Base-by-base conservation (phyloP, 2,113 vertebrate genomes). In the Motacilla alba region DNA sequence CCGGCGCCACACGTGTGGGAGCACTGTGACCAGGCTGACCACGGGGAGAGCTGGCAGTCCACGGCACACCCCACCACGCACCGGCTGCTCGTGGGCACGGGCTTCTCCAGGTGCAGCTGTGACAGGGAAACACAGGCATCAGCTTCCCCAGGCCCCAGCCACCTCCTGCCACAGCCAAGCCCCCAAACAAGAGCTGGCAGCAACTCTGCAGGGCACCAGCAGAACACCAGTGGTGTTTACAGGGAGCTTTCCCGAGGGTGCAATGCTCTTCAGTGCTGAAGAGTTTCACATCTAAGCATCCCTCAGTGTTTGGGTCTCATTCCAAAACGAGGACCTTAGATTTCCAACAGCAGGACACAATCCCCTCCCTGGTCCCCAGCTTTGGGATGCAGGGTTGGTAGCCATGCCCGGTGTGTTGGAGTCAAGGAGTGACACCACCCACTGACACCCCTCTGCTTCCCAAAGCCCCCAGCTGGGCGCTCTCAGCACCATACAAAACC, bases 21-120 rank as follows among this genome's bases (percentile, higher is more conserved):
- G 87, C 99, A 99, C 35, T 98, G 97, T 0, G 98, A 98, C 99
- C 99, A 99, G 12, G 98, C n/a, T 1, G 99, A 98, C 99, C 99
- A 99, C 4, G 98, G 98, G 0, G 99, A 99, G 47, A 99, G 98
- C 33, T 96, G 97, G 93, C 99, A 99, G 97, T 98, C 99, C 83
- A 99, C 98, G 3, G 98, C 97, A 49, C 99, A 99, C 21, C 98
- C 98, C 62, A 99, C 98, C 90, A 96, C 69, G 15, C 99, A 99
- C 37, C 69, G 94, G 63, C 97, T 96, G 19, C 96, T 98, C 77
- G 98, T 98, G 89, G 81, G 97, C 98, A 95, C 77, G 1, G 97
- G 97, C 78, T 98, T 98, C 96, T 98, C 97, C 97, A 99, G 95
- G 35, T 74, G 96, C 59, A 87, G 90, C 99, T 99, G 97, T 8